A percentile compares a stretch with the other conserved stretches of the same genome.
These are phyloP conservation scores for Haemorhous mexicanus DNA, from an alignment of 2,113 vertebrate species.

Conservation along the genomic window DNA sequence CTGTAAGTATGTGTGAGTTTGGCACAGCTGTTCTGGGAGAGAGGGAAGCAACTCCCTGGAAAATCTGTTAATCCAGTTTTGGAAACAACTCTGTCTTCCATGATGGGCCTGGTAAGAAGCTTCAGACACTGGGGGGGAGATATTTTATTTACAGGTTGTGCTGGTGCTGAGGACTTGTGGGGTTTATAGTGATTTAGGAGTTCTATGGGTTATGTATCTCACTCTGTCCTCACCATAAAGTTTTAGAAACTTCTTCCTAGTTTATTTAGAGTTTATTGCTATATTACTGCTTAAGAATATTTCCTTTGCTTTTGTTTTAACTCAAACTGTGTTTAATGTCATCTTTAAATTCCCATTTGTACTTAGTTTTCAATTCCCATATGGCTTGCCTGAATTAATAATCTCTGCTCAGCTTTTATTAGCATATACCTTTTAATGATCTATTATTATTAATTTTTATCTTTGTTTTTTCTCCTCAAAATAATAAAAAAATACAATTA, in stretches of 20 bases:
- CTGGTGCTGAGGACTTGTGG: neutral
- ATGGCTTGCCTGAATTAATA: neutral
- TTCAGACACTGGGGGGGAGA: rapidly evolving
- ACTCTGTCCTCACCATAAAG: neutral
- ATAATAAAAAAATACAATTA: neutral
- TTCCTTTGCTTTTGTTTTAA: neutral
- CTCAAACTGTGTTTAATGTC: neutral
- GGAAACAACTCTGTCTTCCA: neutral
- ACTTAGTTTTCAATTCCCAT: neutral
- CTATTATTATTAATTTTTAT: neutral
- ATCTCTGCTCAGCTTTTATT: neutral
- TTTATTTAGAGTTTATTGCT: neutral
- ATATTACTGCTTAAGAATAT: neutral
- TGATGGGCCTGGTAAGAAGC: neutral
- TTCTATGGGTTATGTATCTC: neutral
- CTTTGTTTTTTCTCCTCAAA: neutral
- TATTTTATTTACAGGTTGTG: neutral
- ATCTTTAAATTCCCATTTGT: neutral
- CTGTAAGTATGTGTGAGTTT: neutral
- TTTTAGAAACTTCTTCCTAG: neutral
- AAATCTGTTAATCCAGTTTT: neutral
- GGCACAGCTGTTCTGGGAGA: constrained; percentile 27
- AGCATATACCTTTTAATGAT: neutral
- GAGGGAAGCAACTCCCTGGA: neutral
- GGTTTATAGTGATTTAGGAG: neutral